Evolutionary conservation across 2,113 vertebrate genomes (phyloP).

Genomic region (Tursiops truncatus): DNA sequence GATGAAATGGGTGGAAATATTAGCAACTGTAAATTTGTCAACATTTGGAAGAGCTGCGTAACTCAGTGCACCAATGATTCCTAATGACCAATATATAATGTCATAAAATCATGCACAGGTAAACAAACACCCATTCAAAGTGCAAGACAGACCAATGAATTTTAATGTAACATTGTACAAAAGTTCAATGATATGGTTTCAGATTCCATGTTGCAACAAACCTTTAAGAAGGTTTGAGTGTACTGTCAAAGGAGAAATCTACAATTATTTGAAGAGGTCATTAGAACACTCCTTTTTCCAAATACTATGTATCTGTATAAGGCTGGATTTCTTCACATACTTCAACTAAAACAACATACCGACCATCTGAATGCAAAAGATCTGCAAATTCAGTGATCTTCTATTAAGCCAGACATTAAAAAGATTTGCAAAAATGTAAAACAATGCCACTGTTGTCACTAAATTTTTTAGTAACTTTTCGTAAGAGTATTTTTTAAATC

Average conservation of each 20-base stretch:
- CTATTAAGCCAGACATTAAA: background rate
- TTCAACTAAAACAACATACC: background rate
- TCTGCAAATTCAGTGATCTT: background rate
- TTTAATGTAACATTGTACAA: background rate
- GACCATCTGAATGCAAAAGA: background rate
- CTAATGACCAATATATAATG: background rate
- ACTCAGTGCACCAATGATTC: background rate
- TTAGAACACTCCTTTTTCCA: background rate
- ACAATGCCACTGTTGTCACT: background rate
- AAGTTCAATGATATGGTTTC: conserved; percentile 18
- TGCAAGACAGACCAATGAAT: background rate
- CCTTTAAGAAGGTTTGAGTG: background rate
- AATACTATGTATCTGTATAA: background rate
- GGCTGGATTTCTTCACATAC: background rate
- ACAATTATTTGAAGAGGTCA: background rate
- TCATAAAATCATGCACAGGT: background rate
- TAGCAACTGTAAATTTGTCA: background rate
- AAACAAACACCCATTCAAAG: conserved; percentile 2
- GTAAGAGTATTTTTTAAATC: background rate
- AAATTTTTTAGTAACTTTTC: background rate
- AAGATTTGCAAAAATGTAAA: background rate
- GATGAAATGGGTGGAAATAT: background rate
- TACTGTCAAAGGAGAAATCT: background rate
- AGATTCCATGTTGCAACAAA: background rate
- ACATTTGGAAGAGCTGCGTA: background rate